Base-by-base conservation (phyloP, 2,113 vertebrate species). In the Macquaria australasica region DNA sequence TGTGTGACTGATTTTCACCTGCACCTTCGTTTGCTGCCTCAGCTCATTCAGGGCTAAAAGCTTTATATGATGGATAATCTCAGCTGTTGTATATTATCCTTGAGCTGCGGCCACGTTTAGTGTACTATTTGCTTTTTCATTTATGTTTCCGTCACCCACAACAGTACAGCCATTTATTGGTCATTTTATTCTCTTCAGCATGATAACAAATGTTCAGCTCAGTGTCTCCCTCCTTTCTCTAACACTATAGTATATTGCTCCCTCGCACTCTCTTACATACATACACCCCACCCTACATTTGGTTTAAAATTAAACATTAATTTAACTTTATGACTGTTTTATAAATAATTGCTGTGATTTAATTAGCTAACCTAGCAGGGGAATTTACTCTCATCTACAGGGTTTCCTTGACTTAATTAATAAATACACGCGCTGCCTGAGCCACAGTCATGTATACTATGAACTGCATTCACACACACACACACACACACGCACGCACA, bases 1-100 rank as follows among this genome's bases (percentile, higher is more conserved):
- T 80, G 58, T 60, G 20, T 90, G 92, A 91, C 89, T 87, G 85
- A 90, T 92, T 91, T 87, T 85, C 81, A 90, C 86, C 81, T 70
- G 72, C 83, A 66, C 70, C 75, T 84, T 81, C 58, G 72, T 90
- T 87, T 94, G 94, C 93, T 91, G 87, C 73, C 75, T 95, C 94
- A 93, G 91, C 93, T 78, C 9, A 5, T 94, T 90, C 51, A 9
- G 68, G 58, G 71, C 72, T 87, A 64, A 88, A 82, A 78, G 89
- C 87, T 62, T 88, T 34, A 28, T 73, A 53, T 89, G 89, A 92
- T 87, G 84, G 90, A 92, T 89, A 83, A 88, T 81, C 71, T 79
- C 68, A 82, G 82, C 85, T 74, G 83, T 78, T 73, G 60, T 50
- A 11, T 68, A 21, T 82, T 88, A 78, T 84, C 66, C 70, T 70